Evolutionary conservation across 2,113 vertebrate species (phyloP).

Genomic region (Anseranas semipalmata): DNA sequence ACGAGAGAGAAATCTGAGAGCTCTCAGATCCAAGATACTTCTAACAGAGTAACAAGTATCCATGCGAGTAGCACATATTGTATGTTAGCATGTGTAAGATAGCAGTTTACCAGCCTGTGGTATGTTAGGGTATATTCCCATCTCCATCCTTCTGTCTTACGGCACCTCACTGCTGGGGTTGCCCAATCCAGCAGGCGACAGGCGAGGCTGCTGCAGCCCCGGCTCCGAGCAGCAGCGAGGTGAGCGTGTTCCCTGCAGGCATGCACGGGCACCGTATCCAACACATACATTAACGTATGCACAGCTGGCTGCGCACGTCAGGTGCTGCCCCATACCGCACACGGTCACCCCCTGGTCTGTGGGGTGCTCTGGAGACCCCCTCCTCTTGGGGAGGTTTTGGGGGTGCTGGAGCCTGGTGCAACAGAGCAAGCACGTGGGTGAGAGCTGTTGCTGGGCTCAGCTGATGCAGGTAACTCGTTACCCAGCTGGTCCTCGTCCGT

Average conservation of each 20-base stretch:
- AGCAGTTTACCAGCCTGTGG: rapidly evolving
- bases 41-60: background rate
- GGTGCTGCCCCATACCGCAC: background rate
- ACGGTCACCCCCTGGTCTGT: too few species aligned
- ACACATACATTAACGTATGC: rapidly evolving
- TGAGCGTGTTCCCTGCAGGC: background rate
- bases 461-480: background rate
- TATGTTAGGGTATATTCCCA: background rate
- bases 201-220: background rate
- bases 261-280: too few species aligned
- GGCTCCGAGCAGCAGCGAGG: background rate
- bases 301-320: background rate
- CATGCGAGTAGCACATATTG: rapidly evolving
- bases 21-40: background rate
- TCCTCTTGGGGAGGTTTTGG: background rate
- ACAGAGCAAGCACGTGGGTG: background rate
- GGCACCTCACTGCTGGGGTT: background rate
- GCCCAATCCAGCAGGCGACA: background rate
- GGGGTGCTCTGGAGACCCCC: too few species aligned
- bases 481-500: background rate
- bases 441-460: background rate
- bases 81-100: background rate
- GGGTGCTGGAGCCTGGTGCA: background rate
- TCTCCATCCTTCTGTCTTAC: background rate
- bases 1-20: background rate